A percentile compares a stretch with the other conserved stretches of the same genome.
Conservation (phyloP, 1,140 invertebrate species). For the Piezodorus guildinii region DNA sequence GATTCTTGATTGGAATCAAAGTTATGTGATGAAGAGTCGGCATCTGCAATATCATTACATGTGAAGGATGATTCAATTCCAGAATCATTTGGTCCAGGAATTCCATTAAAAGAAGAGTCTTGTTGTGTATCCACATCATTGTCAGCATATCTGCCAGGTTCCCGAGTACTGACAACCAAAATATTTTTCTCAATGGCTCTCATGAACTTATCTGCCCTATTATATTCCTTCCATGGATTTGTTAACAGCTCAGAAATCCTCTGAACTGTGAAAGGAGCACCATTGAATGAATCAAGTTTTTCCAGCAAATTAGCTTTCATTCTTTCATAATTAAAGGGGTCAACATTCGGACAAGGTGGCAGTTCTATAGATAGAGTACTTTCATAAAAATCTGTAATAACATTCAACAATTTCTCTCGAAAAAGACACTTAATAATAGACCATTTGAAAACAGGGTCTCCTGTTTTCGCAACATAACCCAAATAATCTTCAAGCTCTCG, state of each 20-base stretch:
- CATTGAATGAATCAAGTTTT: slow-evolving; percentile 67
- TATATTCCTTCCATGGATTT: slow-evolving; percentile 86
- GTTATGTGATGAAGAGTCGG: slow-evolving; percentile 9
- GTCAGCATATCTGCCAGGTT: slow-evolving; percentile 47
- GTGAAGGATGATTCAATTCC: slow-evolving; percentile 21
- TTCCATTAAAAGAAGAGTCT: slow-evolving; percentile 24
- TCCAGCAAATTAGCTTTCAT: slow-evolving; percentile 78
- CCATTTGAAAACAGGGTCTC: slow-evolving; percentile 91
- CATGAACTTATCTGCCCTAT: slow-evolving; percentile 91
- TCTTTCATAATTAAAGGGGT: slow-evolving; percentile 78
- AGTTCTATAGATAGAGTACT: slow-evolving; percentile 59
- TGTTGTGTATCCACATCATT: slow-evolving; percentile 16
- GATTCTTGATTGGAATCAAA: background rate
- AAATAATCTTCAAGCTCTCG: slow-evolving; percentile 81
- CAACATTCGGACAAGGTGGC: slow-evolving; percentile 75
- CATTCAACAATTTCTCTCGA: slow-evolving; percentile 70
- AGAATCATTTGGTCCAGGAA: slow-evolving; percentile 22
- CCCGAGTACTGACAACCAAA: slow-evolving; percentile 86
- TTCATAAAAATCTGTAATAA: slow-evolving; percentile 78
- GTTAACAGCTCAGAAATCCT: slow-evolving; percentile 87
- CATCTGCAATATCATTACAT: slow-evolving; percentile 18
- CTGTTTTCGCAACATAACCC: slow-evolving; percentile 80
- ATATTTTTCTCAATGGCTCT: slow-evolving; percentile 89
- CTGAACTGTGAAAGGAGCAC: slow-evolving; percentile 93
- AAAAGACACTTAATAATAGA: slow-evolving; percentile 73